Conservation (phyloP, 2,797 vertebrate genomes). For the Petrocephalus sullivani region DNA sequence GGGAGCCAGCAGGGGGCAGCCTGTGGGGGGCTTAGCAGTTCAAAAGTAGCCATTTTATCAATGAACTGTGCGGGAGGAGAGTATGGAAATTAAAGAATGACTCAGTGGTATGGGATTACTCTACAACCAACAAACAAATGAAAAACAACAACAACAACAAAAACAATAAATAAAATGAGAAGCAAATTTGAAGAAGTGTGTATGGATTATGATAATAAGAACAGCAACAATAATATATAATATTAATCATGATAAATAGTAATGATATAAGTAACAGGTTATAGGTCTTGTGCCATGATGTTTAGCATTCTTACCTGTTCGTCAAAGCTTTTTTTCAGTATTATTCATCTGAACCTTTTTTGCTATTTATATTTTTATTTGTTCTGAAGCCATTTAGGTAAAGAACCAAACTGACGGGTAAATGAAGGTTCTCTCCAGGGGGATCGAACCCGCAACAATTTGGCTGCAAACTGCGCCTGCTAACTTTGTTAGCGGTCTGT, state of each 20-base stretch:
- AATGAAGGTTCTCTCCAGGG: neutral
- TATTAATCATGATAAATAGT: neutral
- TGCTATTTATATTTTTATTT: neutral
- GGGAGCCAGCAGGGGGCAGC: neutral
- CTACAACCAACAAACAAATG: neutral
- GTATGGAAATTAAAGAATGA: neutral
- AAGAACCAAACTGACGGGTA: neutral
- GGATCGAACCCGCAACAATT: neutral
- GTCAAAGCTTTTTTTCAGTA: neutral
- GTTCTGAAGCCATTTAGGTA: neutral
- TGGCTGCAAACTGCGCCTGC: neutral
- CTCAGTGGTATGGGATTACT: neutral
- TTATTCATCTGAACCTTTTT: neutral
- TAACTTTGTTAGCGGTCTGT: neutral
- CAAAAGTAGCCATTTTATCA: neutral
- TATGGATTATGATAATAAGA: neutral
- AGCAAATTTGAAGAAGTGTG: neutral
- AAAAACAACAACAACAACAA: neutral
- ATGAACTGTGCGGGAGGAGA: neutral
- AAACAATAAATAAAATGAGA: neutral
- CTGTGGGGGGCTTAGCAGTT: neutral
- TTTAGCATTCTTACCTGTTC: neutral
- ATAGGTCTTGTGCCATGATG: neutral
- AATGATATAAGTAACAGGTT: neutral
- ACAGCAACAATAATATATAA: neutral